Evolutionary conservation across 2,113 vertebrate species (phyloP).

Genomic region (Barnardius zonarius): DNA sequence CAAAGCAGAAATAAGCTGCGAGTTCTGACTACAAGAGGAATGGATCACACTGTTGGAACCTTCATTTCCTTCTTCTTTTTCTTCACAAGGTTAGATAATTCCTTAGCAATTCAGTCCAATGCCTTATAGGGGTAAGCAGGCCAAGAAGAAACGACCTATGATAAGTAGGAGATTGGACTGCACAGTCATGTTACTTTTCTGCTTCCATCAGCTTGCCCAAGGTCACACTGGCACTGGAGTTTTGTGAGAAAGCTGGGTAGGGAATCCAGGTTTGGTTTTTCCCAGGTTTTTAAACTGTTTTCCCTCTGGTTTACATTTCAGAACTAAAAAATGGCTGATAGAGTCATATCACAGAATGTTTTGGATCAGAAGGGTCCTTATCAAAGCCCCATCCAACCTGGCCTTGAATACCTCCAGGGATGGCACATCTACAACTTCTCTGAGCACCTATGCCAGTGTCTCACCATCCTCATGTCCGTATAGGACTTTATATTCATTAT

Average conservation of each 20-base stretch:
- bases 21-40: not conserved
- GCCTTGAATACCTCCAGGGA: not conserved
- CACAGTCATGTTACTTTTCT: not conserved
- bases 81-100: not conserved
- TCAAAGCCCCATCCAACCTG: not conserved
- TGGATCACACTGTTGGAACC: not conserved
- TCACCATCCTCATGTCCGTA: not conserved
- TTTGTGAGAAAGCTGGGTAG: not conserved
- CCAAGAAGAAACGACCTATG: not conserved
- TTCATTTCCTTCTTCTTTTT: not conserved
- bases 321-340: not conserved
- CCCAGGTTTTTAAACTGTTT: not conserved
- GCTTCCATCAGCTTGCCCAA: not conserved
- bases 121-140: not conserved
- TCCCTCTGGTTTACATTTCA: not conserved
- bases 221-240: not conserved
- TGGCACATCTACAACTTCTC: not conserved
- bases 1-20: not conserved
- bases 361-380: not conserved
- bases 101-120: not conserved
- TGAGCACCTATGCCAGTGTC: not conserved
- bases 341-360: not conserved
- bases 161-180: not conserved
- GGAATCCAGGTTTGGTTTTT: not conserved
- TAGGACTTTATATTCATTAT: not conserved